These are phyloP conservation scores for Drosophila kambysellisi DNA, from an alignment of 2,888 invertebrate genomes.

Conservation along the genomic window DNA sequence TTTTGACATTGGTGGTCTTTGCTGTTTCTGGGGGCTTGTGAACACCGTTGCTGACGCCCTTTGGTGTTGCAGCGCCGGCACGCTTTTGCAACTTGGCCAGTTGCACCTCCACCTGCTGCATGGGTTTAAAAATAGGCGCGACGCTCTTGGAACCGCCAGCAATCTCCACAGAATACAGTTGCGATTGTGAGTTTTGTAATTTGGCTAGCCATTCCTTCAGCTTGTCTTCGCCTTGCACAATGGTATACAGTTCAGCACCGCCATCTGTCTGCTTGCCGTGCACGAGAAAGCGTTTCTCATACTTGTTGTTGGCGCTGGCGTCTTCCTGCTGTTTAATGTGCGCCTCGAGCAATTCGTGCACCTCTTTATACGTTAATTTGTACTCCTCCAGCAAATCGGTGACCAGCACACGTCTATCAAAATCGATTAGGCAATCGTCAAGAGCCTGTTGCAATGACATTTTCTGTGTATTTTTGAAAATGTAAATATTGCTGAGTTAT, in stretches of 20 bases:
- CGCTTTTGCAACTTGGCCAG: conserved; percentile 59
- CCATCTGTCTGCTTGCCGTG: conserved; percentile 37
- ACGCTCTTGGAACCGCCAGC: conserved; percentile 80
- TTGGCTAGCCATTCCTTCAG: conserved; percentile 70
- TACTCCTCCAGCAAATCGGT: conserved; percentile 83
- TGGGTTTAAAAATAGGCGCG: conserved; percentile 77
- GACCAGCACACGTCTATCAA: conserved; percentile 79
- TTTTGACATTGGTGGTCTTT: conserved; percentile 20
- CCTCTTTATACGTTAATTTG: conserved; percentile 74
- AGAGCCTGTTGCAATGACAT: conserved; percentile 74
- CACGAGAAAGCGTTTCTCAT: conserved; percentile 72
- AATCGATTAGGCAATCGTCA: conserved; percentile 79
- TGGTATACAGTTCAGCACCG: conserved; percentile 68
- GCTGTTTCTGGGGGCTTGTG: conserved; percentile 3
- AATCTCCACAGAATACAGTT: conserved; percentile 81
- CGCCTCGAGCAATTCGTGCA: conserved; percentile 65
- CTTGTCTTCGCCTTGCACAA: conserved; percentile 77
- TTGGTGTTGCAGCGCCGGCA: conserved; percentile 8
- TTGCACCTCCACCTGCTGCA: conserved; percentile 66
- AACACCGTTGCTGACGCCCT: conserved; percentile 47
- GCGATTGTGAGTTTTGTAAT: conserved; percentile 69
- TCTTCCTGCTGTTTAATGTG: conserved; percentile 72
- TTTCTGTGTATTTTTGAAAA: conserved; percentile 10
- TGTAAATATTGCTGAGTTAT: not conserved
- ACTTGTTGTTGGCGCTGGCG: conserved; percentile 69